Evolutionary conservation across 2,113 vertebrate genomes (phyloP), one percentile per base, ranked within the genome.

Genomic region (Engraulis encrasicolus): DNA sequence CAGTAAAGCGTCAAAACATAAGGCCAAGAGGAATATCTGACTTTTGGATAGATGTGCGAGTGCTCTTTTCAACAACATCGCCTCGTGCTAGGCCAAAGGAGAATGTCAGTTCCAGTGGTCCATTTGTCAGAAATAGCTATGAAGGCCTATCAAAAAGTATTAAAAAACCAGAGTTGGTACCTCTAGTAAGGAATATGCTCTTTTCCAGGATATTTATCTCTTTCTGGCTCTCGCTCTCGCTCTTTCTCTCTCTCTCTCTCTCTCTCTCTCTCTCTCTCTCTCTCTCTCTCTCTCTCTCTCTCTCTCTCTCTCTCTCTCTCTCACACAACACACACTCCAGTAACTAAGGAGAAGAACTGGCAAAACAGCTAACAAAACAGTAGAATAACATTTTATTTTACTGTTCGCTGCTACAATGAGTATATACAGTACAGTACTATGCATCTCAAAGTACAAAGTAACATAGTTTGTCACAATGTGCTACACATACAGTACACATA

Each of bases 21-120:
- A 17, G 27, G 34, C 38, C 82, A 79, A 23, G 52, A 82, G 78
- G 74, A 66, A 48, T 27, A 54, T 79, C 49, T 81, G 85, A 84
- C 58, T 71, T 61, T 82, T 52, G 36, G 58, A 9, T 50, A 81
- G 36, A 84, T 79, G 81, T 81, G 34, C 86, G 85, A 81, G 66
- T 74, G 34, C 78, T 78, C 48, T 80, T 79, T 7, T 50, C 50
- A 50, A 50, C 79, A 18, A 49, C 37, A 80, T 3, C 12, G 52
- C 40, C 49, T 84, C 31, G 79, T n/a, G n/a, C 31, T 12, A 31
- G 50, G 23, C 81, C 34, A 85, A 81, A 20, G 78, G 54, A 61
- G 79, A 52, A 50, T 31, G 86, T 18, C 48, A 80, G 40, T 19
- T 82, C 81, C 36, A 81, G 37, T 50, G 48, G 50, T 82, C 45